Evolutionary conservation across 2,888 invertebrate species (phyloP).

Genomic region (Macrosoma leucophasiata): DNA sequence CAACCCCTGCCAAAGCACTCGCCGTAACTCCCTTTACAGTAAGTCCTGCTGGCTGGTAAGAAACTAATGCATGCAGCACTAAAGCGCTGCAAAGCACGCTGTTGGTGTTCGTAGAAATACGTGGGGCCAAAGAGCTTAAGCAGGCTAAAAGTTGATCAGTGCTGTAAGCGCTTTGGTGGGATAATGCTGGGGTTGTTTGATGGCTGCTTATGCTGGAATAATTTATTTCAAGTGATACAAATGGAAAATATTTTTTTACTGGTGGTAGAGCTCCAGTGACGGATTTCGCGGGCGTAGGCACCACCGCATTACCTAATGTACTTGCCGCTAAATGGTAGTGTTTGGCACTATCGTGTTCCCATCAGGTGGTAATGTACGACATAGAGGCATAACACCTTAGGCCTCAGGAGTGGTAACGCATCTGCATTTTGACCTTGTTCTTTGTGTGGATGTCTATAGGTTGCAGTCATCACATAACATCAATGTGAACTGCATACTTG

Average conservation of each 20-base stretch:
- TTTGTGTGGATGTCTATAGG: no score
- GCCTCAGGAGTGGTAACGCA: no score
- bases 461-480: no score
- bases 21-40: constrained; percentile 39
- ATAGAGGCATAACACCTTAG: no score
- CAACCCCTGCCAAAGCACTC: constrained; percentile 38
- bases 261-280: no score
- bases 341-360: no score
- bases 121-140: constrained; percentile 39
- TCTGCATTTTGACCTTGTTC: no score
- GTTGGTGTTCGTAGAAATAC: constrained; percentile 40
- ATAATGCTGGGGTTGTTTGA: constrained; percentile 48
- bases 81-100: constrained; percentile 50
- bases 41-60: constrained; percentile 52
- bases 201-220: constrained; percentile 41
- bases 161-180: constrained; percentile 63
- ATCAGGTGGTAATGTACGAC: no score
- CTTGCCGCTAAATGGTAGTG: no score
- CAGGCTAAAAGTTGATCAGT: constrained; percentile 55
- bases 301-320: no score
- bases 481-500: no score
- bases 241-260: background rate
- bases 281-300: no score
- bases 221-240: background rate
- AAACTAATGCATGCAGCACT: constrained; percentile 51